A percentile compares a stretch with the other conserved stretches of the same genome.
Evolutionary conservation across 1,140 invertebrate species (phyloP).

Genomic region (Holotrichia oblita): DNA sequence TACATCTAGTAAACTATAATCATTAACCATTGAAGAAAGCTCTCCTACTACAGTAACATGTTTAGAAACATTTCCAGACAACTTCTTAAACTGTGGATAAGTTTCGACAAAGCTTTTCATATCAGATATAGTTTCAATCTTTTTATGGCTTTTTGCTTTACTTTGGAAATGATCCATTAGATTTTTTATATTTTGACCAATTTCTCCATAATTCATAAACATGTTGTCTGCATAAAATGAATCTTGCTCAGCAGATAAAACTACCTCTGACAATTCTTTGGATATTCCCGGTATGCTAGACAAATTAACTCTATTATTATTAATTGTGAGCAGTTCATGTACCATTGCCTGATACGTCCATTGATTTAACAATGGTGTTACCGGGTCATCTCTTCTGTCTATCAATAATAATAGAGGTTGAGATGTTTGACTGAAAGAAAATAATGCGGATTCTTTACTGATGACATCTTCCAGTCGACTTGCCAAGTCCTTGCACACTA

Average conservation of each 20-base stretch:
- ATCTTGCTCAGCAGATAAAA: slow-evolving; percentile 95
- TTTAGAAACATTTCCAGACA: slow-evolving; percentile 97
- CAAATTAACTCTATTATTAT: slow-evolving; percentile 94
- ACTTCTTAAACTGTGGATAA: slow-evolving; percentile 99
- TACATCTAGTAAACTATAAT: slow-evolving; percentile 85
- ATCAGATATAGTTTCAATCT: slow-evolving; percentile 97
- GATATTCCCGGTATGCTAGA: slow-evolving; percentile 80
- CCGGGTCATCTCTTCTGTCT: slow-evolving; percentile 91
- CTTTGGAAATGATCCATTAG: slow-evolving; percentile 98
- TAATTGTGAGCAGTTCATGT: slow-evolving; percentile 94
- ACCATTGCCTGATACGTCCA: slow-evolving; percentile 99
- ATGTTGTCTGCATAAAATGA: slow-evolving; percentile 98
- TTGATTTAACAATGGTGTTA: slow-evolving; percentile 97
- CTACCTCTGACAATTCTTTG: slow-evolving; percentile 92
- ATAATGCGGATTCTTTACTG: slow-evolving; percentile 85
- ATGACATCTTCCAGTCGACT: slow-evolving; percentile 86
- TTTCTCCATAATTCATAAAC: slow-evolving; percentile 97
- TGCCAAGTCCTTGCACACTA: slow-evolving; percentile 86
- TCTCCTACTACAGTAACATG: slow-evolving; percentile 97
- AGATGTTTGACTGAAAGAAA: slow-evolving; percentile 78
- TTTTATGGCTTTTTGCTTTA: slow-evolving; percentile 95
- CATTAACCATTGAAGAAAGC: slow-evolving; percentile 84
- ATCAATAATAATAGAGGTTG: slow-evolving; percentile 86
- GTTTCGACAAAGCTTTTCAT: slow-evolving; percentile 99
- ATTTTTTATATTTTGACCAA: slow-evolving; percentile 95